Base-by-base conservation (phyloP, 2,797 vertebrate genomes). In the Myoxocephalus aenaeus region DNA sequence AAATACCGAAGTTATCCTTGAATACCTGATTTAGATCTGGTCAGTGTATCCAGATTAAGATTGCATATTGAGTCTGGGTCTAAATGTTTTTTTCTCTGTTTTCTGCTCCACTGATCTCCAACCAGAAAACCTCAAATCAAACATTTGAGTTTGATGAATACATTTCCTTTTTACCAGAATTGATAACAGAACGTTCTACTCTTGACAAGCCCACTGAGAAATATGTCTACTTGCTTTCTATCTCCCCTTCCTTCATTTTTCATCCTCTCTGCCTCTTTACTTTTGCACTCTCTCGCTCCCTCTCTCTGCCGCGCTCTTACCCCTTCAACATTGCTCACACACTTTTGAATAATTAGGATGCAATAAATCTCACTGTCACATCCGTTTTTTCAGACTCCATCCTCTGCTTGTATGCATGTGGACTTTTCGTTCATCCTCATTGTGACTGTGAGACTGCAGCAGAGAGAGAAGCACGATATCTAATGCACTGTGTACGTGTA, bases 321-420 rank as follows among this genome's bases (percentile, higher is more conserved):
- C 65, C 38, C 65, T 76, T 83, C 71, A 15, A 25, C 54, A 20
- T 50, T 20, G 53, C 75, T 77, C 83, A 50, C 73, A 85, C 75
- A 79, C 84, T 82, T 79, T 68, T 90, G 56, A 93, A 92, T 90
- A 87, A 90, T 92, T 92, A 90, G 90, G 79, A 83, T 82, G 83
- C 83, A 87, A 90, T 93, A 87, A 91, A 88, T 90, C 87, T 77
- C 72, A 81, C 77, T 86, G 89, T 85, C 87, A 80, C 82, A 81
- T 83, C 85, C n/a, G 46, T 65, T 87, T 53, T 88, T 82, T 75
- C 76, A 86, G 67, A 65, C 75, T 69, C 59, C 18, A 32, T 74
- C 68, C 48, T 56, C 69, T 36, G 34, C 18, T 25, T 83, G n/a
- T 54, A 15, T 75, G 58, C 32, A 53, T 42, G 15, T 4, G 59